These are phyloP conservation scores for Helicoverpa zea DNA, from an alignment of 1,140 invertebrate species.

Conservation along the genomic window DNA sequence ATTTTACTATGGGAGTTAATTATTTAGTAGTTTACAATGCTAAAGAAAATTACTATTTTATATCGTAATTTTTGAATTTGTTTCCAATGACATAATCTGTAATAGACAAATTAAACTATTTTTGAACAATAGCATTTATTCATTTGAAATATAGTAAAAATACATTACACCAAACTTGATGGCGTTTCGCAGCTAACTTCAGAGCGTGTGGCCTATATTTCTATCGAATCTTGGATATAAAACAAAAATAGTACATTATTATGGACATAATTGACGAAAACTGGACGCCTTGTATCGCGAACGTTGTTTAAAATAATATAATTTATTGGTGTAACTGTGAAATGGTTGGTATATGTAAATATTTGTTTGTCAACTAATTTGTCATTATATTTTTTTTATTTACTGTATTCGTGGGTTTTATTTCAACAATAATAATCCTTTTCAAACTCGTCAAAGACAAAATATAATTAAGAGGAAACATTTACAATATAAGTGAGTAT, in stretches of 20 bases:
- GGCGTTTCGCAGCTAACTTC: too few relatives aligned
- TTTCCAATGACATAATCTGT: background rate
- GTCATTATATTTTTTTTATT: constrained; percentile 73
- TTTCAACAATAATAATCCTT: constrained; percentile 22
- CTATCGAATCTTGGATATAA: too few relatives aligned
- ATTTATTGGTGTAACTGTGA: constrained; percentile 72
- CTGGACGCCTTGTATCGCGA: background rate
- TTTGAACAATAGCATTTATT: background rate
- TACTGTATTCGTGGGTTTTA: constrained; percentile 57
- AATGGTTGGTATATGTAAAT: constrained; percentile 73
- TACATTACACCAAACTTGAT: too few relatives aligned
- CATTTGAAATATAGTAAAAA: too few relatives aligned
- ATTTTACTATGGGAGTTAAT: background rate
- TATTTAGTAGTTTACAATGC: too few relatives aligned
- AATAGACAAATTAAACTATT: background rate
- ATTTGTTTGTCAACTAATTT: constrained; percentile 68
- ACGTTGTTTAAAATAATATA: constrained; percentile 52
- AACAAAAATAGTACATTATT: too few relatives aligned
- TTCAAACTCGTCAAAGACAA: background rate
- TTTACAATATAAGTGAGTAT: too few relatives aligned
- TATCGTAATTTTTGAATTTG: background rate
- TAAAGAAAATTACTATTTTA: too few relatives aligned
- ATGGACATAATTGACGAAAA: too few relatives aligned
- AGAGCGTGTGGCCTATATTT: too few relatives aligned
- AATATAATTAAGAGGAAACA: too few relatives aligned